phyloP scores from a whole-genome alignment of 2,888 invertebrate species.

The Xanthorhoe designata region DNA sequence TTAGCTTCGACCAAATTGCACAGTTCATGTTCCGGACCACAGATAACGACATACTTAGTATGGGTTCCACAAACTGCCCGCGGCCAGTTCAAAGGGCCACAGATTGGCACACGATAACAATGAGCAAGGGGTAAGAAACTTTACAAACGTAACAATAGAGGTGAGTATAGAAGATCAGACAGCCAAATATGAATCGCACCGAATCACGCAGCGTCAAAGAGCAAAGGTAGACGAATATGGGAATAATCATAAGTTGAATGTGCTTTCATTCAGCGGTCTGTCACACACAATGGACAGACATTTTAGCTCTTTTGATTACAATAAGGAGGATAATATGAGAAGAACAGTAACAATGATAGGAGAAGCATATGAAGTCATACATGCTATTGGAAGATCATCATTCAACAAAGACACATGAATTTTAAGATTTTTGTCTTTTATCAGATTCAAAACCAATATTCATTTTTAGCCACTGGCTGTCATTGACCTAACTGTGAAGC shows the following conservation, averaged over 20 bases:
- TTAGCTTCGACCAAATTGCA: slow-evolving; percentile 64
- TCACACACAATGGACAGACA: slow-evolving; percentile 21
- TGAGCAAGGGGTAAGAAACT: slow-evolving; percentile 31
- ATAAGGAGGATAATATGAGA: neutral
- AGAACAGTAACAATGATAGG: neutral
- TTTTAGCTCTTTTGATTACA: neutral
- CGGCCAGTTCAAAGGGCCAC: slow-evolving; percentile 75
- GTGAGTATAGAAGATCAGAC: slow-evolving; percentile 6
- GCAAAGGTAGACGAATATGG: slow-evolving; percentile 76
- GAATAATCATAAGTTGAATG: slow-evolving; percentile 60
- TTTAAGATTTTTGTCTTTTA: too few relatives aligned
- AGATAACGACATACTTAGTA: slow-evolving; percentile 35
- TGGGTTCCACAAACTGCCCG: slow-evolving; percentile 55
- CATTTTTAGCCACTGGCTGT: too few relatives aligned
- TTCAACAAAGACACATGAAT: neutral
- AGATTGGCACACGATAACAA: slow-evolving; percentile 53
- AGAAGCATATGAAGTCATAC: neutral
- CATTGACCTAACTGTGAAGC: too few relatives aligned
- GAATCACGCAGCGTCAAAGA: slow-evolving; percentile 55
- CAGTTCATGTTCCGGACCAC: slow-evolving; percentile 61
- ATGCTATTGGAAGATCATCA: neutral
- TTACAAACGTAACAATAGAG: slow-evolving; percentile 12
- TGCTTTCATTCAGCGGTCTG: slow-evolving; percentile 48
- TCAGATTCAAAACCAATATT: too few relatives aligned
- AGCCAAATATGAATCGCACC: slow-evolving; percentile 23